Base-by-base conservation (phyloP, 1,140 invertebrate genomes). In the Andricus grossulariae region DNA sequence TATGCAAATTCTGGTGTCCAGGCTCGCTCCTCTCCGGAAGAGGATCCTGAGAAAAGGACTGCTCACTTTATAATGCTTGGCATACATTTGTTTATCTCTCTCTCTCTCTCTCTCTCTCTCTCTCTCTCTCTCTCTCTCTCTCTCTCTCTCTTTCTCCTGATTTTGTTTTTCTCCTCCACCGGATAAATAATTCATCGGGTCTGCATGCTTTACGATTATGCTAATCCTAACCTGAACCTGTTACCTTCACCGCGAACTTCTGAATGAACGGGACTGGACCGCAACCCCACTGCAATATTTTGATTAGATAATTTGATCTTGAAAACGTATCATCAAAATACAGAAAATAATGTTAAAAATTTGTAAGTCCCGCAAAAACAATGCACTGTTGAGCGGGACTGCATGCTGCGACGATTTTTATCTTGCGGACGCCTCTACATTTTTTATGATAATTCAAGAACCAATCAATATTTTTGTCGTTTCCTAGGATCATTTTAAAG, bases 101-200 rank as follows among this genome's bases (percentile, higher is more conserved):
- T 77, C 74, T 81, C 81, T 80, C 82, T 80, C 76, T 79, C 73
- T 49, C 45, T 54, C n/a, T 76, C 79, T 80, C 84, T 83, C 80
- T 83, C 75, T 49, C 54, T 78, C 79, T 76, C 21, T 32, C 60
- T 75, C 50, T 75, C 55, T 76, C 72, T 71, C 49, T 77, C 75
- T 78, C 55, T 54, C 19, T 73, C 78, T 78, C 80, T 76, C 77
- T 87, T 81, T 77, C 78, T 76, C 78, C 80, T 76, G 72, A 76
- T 78, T 66, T 32, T 73, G 71, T 32, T 50, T 55, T 78, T 82
- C 80, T 83, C 82, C 84, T 85, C 77, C 79, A 80, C 84, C 82
- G 85, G 82, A 88, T 88, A 88, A 88, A 89, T 89, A 88, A 88
- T 89, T 89, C 87, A 90, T 89, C 81, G 84, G 83, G 85, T 80